phyloP scores from a whole-genome alignment of 2,797 vertebrate genomes.

The Loris lydekkerianus region DNA sequence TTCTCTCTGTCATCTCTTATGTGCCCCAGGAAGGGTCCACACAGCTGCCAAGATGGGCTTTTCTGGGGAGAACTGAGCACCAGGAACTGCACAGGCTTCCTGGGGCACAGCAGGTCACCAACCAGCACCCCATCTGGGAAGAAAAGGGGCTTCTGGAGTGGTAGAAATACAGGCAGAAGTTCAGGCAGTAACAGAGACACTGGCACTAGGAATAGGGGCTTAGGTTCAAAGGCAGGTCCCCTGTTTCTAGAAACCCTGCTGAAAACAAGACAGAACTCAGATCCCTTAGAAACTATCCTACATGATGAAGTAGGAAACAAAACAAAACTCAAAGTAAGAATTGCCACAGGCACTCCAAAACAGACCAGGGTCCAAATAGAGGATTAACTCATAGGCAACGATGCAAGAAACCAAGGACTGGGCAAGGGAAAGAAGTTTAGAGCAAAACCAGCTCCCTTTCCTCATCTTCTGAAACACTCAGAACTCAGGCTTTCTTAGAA shows the following conservation, averaged over 20 bases:
- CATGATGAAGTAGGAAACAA: background rate
- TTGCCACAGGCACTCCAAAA: background rate
- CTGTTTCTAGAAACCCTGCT: background rate
- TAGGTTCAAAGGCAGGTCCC: background rate
- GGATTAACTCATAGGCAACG: background rate
- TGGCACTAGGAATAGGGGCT: background rate
- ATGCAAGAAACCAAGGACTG: background rate
- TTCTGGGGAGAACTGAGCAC: background rate
- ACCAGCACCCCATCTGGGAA: background rate
- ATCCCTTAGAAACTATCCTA: background rate
- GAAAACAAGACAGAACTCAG: background rate
- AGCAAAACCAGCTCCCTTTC: background rate
- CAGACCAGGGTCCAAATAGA: constrained; percentile 2
- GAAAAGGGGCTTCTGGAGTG: background rate
- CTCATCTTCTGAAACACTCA: constrained; percentile 8
- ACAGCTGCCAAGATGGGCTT: background rate
- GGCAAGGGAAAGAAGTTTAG: background rate
- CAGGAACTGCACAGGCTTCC: background rate
- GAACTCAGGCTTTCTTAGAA: background rate
- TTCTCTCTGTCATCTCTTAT: constrained; percentile 42
- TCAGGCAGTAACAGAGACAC: background rate
- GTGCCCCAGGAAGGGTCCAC: background rate
- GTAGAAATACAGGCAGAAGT: background rate
- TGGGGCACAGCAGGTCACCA: background rate
- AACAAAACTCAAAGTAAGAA: background rate